These are phyloP conservation scores for Pasiphila rectangulata DNA, from an alignment of 2,888 invertebrate species.

Conservation along the genomic window DNA sequence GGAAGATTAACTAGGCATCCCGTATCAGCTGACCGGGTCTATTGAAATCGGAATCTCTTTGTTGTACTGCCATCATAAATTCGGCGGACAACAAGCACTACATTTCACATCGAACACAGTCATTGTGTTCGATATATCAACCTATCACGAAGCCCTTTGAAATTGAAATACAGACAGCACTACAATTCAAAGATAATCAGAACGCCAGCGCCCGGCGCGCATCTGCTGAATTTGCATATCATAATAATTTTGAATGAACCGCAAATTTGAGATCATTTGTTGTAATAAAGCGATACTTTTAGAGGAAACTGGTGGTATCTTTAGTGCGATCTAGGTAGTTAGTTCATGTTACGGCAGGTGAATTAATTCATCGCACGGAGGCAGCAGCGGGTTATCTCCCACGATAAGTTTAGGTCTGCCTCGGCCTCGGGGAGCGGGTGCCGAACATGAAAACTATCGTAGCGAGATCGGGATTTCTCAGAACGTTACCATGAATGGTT, in stretches of 20 bases:
- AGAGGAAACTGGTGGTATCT: slow-evolving; percentile 57
- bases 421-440: slow-evolving; percentile 37
- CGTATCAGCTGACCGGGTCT: slow-evolving; percentile 21
- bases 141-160: slow-evolving; percentile 29
- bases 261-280: slow-evolving; percentile 54
- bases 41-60: slow-evolving; percentile 37
- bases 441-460: slow-evolving; percentile 63
- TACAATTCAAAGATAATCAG: slow-evolving; percentile 29
- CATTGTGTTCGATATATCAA: slow-evolving; percentile 32
- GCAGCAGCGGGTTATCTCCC: slow-evolving; percentile 53
- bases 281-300: slow-evolving; percentile 45
- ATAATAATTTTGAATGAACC: slow-evolving; percentile 52
- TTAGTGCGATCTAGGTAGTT: slow-evolving; percentile 70
- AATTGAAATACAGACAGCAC: slow-evolving; percentile 32
- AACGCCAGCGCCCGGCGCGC: slow-evolving; percentile 22
- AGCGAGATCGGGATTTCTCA: slow-evolving; percentile 69
- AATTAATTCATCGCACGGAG: slow-evolving; percentile 75
- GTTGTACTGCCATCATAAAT: slow-evolving; percentile 52
- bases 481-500: slow-evolving; percentile 58
- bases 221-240: slow-evolving; percentile 33
- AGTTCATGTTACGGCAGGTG: slow-evolving; percentile 61
- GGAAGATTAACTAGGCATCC: slow-evolving; percentile 22
- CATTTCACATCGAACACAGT: slow-evolving; percentile 45
- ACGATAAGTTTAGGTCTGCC: slow-evolving; percentile 59
- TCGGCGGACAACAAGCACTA: slow-evolving; percentile 44